Evolutionary conservation across 2,797 vertebrate species (phyloP).

Genomic region (Epinephelus awoara): DNA sequence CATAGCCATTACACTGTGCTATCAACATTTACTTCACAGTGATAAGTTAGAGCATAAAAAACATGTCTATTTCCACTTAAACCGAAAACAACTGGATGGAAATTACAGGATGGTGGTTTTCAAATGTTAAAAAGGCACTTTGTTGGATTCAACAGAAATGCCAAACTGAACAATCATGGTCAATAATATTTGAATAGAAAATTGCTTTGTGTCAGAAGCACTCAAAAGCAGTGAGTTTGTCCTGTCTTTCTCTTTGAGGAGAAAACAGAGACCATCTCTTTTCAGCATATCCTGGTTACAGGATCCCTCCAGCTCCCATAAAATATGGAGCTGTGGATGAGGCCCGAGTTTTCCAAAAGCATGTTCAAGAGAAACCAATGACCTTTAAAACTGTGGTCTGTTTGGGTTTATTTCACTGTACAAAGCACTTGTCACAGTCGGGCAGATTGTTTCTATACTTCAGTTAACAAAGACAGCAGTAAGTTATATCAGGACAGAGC

Average conservation of each 20-base stretch:
- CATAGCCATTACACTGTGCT: no score
- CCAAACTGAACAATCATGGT: slow-evolving; percentile 47
- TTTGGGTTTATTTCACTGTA: slow-evolving; percentile 50
- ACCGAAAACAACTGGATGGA: slow-evolving; percentile 53
- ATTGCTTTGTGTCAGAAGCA: slow-evolving; percentile 49
- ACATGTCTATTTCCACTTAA: not conserved
- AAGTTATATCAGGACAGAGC: slow-evolving; percentile 19
- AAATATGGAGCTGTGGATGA: slow-evolving; percentile 40
- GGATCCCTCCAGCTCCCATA: slow-evolving; percentile 18
- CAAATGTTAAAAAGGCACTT: slow-evolving; percentile 50
- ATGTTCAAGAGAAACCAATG: slow-evolving; percentile 48
- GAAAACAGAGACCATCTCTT: slow-evolving; percentile 41
- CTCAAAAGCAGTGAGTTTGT: slow-evolving; percentile 22
- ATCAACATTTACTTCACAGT: no score
- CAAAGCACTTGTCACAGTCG: slow-evolving; percentile 24
- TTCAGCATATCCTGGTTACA: slow-evolving; percentile 37
- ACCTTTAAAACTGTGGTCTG: slow-evolving; percentile 53
- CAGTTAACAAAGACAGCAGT: slow-evolving; percentile 9
- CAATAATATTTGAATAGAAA: slow-evolving; percentile 59
- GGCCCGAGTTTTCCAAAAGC: slow-evolving; percentile 37
- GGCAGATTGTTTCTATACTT: slow-evolving; percentile 1
- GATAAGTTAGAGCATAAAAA: no score
- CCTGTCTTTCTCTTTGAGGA: slow-evolving; percentile 23
- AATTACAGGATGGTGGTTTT: slow-evolving; percentile 57
- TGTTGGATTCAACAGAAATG: slow-evolving; percentile 39